Evolutionary conservation across 2,888 invertebrate genomes (phyloP), one percentile per base, ranked within the genome.

Genomic region (Agonopterix arenella): DNA sequence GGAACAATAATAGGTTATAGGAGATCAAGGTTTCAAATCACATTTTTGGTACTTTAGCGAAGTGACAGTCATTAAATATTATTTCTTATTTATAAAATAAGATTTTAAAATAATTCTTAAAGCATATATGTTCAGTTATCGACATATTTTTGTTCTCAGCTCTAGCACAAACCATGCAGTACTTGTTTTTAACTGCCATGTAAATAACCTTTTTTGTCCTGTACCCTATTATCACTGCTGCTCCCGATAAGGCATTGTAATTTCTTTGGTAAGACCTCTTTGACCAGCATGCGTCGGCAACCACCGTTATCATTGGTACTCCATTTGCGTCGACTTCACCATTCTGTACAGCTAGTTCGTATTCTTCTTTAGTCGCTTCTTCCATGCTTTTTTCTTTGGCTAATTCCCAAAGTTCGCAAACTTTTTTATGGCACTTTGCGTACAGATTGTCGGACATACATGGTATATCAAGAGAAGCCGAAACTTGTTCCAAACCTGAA

Each of bases 41-140:
- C n/a, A n/a, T n/a, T n/a, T n/a, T n/a, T n/a, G n/a, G n/a, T n/a
- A n/a, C n/a, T n/a, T n/a, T n/a, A n/a, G n/a, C n/a, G n/a, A n/a
- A n/a, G n/a, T n/a, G n/a, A n/a, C n/a, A n/a, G n/a, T n/a, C n/a
- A n/a, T n/a, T n/a, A n/a, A n/a, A n/a, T n/a, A n/a, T n/a, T n/a
- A n/a, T n/a, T n/a, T n/a, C n/a, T n/a, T n/a, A n/a, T n/a, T n/a
- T n/a, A n/a, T n/a, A n/a, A n/a, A n/a, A n/a, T n/a, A n/a, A n/a
- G n/a, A n/a, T n/a, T n/a, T n/a, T n/a, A n/a, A n/a, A n/a, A 45
- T 42, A 45, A 37, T 46, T 36, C 28, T 48, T 48, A 42, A 16
- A 40, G 46, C 46, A 46, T 28, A 11, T 42, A 43, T 49, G 45
- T 37, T 45, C 45, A 13, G 16, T 40, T 10, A 11, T 37, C 36